These are phyloP conservation scores for Pseudococcus jackbeardsleyi DNA, from an alignment of 2,888 invertebrate genomes.

Conservation along the genomic window DNA sequence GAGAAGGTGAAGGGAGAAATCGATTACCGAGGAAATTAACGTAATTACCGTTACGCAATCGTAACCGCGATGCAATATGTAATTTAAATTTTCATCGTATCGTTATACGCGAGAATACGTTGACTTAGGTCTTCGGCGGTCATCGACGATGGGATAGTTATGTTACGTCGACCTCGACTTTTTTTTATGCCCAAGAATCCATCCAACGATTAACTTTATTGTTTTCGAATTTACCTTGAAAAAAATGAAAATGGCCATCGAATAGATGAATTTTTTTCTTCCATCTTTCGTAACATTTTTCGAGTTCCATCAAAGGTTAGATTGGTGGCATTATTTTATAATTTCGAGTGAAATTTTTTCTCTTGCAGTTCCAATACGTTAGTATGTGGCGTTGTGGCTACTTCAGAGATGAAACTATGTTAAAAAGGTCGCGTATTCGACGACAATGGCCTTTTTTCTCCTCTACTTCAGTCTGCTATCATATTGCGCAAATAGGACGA, in stretches of 20 bases:
- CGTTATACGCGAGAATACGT: neutral
- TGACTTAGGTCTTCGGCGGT: neutral
- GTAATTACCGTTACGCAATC: conserved; percentile 12
- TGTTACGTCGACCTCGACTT: neutral
- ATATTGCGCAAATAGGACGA: neutral
- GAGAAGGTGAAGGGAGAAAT: neutral
- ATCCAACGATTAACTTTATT: neutral
- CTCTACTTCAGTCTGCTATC: neutral
- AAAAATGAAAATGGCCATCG: neutral
- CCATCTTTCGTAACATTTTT: neutral
- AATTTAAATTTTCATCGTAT: neutral
- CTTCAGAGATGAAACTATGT: neutral
- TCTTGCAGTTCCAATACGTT: no score
- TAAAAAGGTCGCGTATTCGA: no score
- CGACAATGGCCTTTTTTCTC: no score
- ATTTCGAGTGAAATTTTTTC: no score
- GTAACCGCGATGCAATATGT: neutral
- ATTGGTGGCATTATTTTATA: no score
- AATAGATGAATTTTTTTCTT: neutral
- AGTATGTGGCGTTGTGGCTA: no score
- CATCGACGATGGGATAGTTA: neutral
- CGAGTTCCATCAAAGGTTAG: neutral
- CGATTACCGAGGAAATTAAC: neutral
- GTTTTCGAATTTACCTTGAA: neutral
- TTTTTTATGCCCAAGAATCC: neutral